These are phyloP conservation scores for Misgurnus anguillicaudatus DNA, from an alignment of 2,113 vertebrate species.

Conservation along the genomic window DNA sequence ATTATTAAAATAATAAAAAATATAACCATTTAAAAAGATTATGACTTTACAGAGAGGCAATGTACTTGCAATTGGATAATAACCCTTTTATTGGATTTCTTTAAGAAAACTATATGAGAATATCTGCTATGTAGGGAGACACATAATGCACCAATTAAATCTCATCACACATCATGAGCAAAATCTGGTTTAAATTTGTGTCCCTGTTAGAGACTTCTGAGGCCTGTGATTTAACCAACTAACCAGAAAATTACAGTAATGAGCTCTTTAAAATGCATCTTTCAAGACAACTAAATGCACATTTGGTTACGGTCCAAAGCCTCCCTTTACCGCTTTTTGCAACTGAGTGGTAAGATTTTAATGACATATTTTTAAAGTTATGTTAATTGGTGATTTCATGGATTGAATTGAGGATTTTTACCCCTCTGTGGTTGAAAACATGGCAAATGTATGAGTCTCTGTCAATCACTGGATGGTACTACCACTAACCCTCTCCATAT, in stretches of 20 bases:
- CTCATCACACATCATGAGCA: constrained; percentile 27
- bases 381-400: background rate
- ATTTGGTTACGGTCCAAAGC: constrained; percentile 19
- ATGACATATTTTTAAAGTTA: constrained; percentile 1
- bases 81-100: too few species aligned
- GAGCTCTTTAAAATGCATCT: constrained; percentile 31
- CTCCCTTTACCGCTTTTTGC: constrained; percentile 26
- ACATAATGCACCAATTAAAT: constrained; percentile 38
- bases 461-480: background rate
- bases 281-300: constrained; percentile 20
- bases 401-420: too few species aligned
- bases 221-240: constrained; percentile 51
- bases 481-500: too few species aligned
- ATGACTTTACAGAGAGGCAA: too few species aligned
- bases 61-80: too few species aligned
- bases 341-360: constrained; percentile 6
- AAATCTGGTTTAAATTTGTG: constrained; percentile 56
- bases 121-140: too few species aligned
- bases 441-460: too few species aligned
- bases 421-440: too few species aligned
- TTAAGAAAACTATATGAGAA: too few species aligned
- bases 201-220: constrained; percentile 14
- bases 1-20: too few species aligned
- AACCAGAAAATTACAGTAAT: constrained; percentile 53
- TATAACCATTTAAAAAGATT: too few species aligned